A percentile compares a stretch with the other conserved stretches of the same genome.
These are phyloP conservation scores for Thyatira batis DNA, from an alignment of 2,888 invertebrate genomes.

Conservation along the genomic window DNA sequence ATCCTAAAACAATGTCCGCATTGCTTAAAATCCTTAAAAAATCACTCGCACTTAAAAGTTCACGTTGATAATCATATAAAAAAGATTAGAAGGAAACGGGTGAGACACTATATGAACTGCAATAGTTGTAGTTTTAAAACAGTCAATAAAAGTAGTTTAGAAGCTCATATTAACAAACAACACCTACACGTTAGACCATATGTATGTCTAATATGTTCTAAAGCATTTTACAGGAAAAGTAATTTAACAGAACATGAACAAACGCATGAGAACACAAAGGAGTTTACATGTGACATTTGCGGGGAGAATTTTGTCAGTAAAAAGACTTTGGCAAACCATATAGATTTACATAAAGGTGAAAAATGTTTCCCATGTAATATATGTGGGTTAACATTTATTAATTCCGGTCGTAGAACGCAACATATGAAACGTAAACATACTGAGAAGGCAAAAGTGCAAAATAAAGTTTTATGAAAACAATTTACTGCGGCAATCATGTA, in stretches of 20 bases:
- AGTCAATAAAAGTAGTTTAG: slow-evolving; percentile 43
- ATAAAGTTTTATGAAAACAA: slow-evolving; percentile 52
- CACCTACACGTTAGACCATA: slow-evolving; percentile 51
- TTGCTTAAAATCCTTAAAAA: slow-evolving; percentile 48
- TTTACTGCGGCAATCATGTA: neutral
- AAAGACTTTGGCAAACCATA: slow-evolving; percentile 53
- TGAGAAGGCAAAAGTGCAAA: slow-evolving; percentile 50
- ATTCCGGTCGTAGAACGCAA: slow-evolving; percentile 52
- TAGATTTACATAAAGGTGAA: slow-evolving; percentile 49
- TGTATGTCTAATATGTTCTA: slow-evolving; percentile 47
- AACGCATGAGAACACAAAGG: slow-evolving; percentile 42
- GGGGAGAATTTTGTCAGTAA: slow-evolving; percentile 50
- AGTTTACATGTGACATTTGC: slow-evolving; percentile 56
- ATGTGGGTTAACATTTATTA: slow-evolving; percentile 51
- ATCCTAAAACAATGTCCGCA: slow-evolving; percentile 42
- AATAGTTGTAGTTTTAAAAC: slow-evolving; percentile 45
- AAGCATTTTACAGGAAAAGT: slow-evolving; percentile 58
- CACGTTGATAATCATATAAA: slow-evolving; percentile 39
- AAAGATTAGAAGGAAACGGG: slow-evolving; percentile 23
- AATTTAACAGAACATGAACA: slow-evolving; percentile 48
- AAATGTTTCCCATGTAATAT: slow-evolving; percentile 54
- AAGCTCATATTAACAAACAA: slow-evolving; percentile 56
- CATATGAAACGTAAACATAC: slow-evolving; percentile 58
- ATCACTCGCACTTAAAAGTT: slow-evolving; percentile 41
- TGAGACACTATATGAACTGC: slow-evolving; percentile 35